Evolutionary conservation across 2,113 vertebrate genomes (phyloP).

Genomic region (Hippolais icterina): DNA sequence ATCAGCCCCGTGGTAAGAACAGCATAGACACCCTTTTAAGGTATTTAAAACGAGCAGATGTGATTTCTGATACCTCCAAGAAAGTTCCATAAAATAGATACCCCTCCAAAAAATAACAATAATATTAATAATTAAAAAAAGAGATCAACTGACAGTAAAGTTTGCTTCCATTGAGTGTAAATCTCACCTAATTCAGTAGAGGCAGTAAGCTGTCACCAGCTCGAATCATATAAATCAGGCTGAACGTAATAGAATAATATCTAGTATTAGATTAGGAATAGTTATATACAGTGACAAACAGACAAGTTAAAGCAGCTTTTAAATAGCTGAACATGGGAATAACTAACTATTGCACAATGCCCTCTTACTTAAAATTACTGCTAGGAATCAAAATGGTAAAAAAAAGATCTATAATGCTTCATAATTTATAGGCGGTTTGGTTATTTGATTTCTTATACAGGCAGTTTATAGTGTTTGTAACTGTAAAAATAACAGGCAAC

Average conservation of each 20-base stretch:
- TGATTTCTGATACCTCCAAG: background rate
- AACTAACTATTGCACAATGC: conserved; percentile 86
- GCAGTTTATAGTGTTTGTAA: conserved; percentile 79
- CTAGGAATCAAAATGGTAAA: conserved; percentile 72
- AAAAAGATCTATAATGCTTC: conserved; percentile 69
- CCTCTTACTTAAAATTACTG: conserved; percentile 79
- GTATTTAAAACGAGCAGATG: background rate
- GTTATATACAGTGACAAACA: conserved; percentile 81
- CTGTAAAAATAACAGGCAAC: conserved; percentile 57
- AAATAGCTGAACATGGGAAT: conserved; percentile 78
- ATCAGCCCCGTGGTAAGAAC: background rate
- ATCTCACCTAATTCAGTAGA: conserved; percentile 73
- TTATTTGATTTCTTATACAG: conserved; percentile 77
- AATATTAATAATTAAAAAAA: background rate
- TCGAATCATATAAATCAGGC: conserved; percentile 70
- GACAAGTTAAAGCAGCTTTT: conserved; percentile 81
- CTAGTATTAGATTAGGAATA: conserved; percentile 78
- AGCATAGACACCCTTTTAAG: background rate
- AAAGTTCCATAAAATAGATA: background rate
- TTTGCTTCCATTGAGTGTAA: conserved; percentile 65
- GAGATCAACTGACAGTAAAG: conserved; percentile 21
- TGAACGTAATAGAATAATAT: conserved; percentile 73
- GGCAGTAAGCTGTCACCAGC: conserved; percentile 75
- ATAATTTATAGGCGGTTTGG: conserved; percentile 72
- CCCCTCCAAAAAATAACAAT: background rate